Evolutionary conservation across 2,113 vertebrate genomes (phyloP), one percentile per base, ranked within the genome.

Genomic region (Podiceps cristatus): DNA sequence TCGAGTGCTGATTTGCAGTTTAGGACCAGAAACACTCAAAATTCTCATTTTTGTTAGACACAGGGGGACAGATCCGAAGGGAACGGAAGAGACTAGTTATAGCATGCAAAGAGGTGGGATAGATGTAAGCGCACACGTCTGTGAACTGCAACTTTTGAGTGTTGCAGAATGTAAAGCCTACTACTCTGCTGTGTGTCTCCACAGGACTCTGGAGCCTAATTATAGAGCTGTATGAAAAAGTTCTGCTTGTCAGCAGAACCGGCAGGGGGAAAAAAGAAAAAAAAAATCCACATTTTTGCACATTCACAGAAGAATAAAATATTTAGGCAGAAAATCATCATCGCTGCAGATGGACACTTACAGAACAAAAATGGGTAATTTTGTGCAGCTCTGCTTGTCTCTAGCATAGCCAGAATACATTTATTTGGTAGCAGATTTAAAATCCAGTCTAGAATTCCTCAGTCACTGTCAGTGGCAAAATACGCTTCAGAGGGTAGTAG

Each of bases 291-390:
- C 66, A 66, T 87, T 97, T 97, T 95, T 94, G 87, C 92, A 90
- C 94, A 96, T 96, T 97, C 92, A 92, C 52, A 92, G 80, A 95
- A 90, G 67, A 96, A 96, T 89, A 96, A 96, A 96, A 96, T 96
- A 97, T 95, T 96, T 93, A 92, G 91, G 93, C 88, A 93, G 67
- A 97, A 97, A 96, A 91, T 91, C 50, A 96, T 91, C 68, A 90
- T 50, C 95, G 81, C 91, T 97, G 93, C 96, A 97, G 96, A 98
- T 90, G 96, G 96, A 97, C 92, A 95, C 93, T 97, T 96, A 96
- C 13, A 66, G 68, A 97, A 94, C 92, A 97, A 97, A 96, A 91
- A 81, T 22, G 75, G 50, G 33, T 93, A 92, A 95, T 93, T 97
- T 88, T 94, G 88, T 88, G 66, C 73, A 88, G 78, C 25, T 95